Evolutionary conservation across 2,888 invertebrate genomes (phyloP), one percentile per base, ranked within the genome.

Genomic region (Microctonus aethiopoides): DNA sequence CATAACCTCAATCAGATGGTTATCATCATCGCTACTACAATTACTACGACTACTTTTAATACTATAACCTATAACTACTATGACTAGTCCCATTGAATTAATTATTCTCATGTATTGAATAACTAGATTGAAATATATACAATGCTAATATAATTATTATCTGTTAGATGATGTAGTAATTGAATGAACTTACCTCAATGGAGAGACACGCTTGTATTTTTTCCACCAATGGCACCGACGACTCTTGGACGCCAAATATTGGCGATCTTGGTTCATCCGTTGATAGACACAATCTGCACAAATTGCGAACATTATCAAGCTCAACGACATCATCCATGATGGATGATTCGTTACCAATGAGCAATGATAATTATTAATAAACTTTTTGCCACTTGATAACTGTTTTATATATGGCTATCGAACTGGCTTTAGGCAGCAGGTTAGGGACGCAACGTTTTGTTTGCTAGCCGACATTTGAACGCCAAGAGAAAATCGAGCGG

Each of bases 131-230:
- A 1, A 61, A 52, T 16, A 4, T 46, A 10, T 16, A 9, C 29
- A 10, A 9, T 24, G 5, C 7, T n/a, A 41, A 16, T 5, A 62
- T 26, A 29, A 1, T 1, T 11, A 26, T 11, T 11, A 1, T n/a
- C 7, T 7, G 34, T 54, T 61, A 1, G 11, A 6, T 9, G 16
- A 22, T 20, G 10, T 5, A 9, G 22, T 6, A 1, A 26, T 11
- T 13, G 7, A 26, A 46, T 59, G 26, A 22, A 59, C 66, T 52
- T 51, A 92, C 93, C 90, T 92, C 89, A 75, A 93, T 89, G 71
- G 91, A 89, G 77, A 93, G 88, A 82, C 90, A 91, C 82, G 89
- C 89, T 83, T 89, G 89, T 84, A 93, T 92, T 89, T 91, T 92
- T 76, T 88, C 88, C 74, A 88, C 90, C 79, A 92, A 88, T 83